These are phyloP conservation scores for Diuraphis noxia DNA, from an alignment of 1,140 invertebrate species.

Conservation along the genomic window DNA sequence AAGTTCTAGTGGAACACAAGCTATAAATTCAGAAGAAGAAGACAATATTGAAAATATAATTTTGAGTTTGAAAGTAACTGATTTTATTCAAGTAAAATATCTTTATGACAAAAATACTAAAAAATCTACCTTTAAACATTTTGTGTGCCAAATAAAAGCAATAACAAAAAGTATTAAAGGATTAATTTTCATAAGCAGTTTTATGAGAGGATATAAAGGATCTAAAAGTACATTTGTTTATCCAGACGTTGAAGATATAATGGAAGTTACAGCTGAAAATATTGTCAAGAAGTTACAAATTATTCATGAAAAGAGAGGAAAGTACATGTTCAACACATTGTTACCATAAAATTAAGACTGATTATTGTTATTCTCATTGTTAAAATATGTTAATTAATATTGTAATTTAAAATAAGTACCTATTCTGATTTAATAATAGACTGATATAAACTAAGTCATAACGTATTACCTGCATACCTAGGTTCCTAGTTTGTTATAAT, in stretches of 20 bases:
- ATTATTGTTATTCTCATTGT: too few species aligned
- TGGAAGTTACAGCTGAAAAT: background rate
- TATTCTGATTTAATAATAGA: too few species aligned
- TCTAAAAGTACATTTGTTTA: background rate
- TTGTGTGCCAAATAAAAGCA: background rate
- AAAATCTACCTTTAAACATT: background rate
- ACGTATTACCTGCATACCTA: too few species aligned
- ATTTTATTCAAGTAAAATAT: slow-evolving; percentile 17
- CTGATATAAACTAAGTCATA: too few species aligned
- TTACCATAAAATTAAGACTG: background rate
- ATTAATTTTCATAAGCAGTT: background rate
- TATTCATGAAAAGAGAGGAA: background rate
- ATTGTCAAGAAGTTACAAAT: background rate
- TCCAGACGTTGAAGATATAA: background rate
- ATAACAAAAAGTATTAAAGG: background rate
- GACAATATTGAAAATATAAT: background rate
- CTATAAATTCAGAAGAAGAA: background rate
- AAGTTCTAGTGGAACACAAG: slow-evolving; percentile 16
- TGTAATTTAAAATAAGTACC: too few species aligned
- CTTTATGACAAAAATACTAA: background rate
- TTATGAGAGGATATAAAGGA: slow-evolving; percentile 8
- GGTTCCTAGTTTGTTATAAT: too few species aligned
- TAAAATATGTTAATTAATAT: too few species aligned
- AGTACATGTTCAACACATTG: background rate
- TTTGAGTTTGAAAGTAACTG: background rate